Evolutionary conservation across 2,113 vertebrate genomes (phyloP), one percentile per base, ranked within the genome.

Genomic region (Ageneiosus marmoratus): DNA sequence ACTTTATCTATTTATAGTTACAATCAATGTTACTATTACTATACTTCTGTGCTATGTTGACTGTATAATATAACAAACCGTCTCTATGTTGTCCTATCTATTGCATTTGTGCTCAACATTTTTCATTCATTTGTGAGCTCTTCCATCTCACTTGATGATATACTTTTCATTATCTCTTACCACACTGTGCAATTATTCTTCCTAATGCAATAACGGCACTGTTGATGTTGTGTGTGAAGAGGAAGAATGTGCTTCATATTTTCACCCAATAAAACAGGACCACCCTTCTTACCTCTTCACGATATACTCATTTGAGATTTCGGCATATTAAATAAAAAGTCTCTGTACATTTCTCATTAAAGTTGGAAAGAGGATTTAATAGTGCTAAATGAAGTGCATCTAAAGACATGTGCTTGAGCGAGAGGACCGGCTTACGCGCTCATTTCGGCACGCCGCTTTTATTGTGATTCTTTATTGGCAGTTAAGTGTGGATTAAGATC

Each of bases 311-410:
- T 86, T 85, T 48, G 86, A 81, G 79, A 69, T 81, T 44, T 73
- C 56, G 67, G 69, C 55, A 79, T 77, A 88, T 84, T 81, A 85
- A 87, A 90, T 88, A 89, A 80, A 90, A 82, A 53, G 86, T 56
- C 88, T 78, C 32, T 16, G 60, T 87, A 88, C 77, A 82, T 87
- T 88, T 91, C 84, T 92, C 79, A 87, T 92, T 91, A 90, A 80
- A 82, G 77, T 81, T 86, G 73, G 74, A 77, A 88, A 85, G 88
- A 86, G 77, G 91, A 91, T 90, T 86, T 83, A 90, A 92, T 88
- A 85, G 86, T 80, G 86, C 85, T 32, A 87, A 90, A 92, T 91
- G 82, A 92, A 91, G 90, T 88, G 89, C 65, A 76, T 83, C 74
- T 62, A n/a, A n/a, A 83, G 24, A n/a, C 65, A 63, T 69, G 44